phyloP scores from a whole-genome alignment of 2,888 invertebrate species.

The Lutraria lutraria region DNA sequence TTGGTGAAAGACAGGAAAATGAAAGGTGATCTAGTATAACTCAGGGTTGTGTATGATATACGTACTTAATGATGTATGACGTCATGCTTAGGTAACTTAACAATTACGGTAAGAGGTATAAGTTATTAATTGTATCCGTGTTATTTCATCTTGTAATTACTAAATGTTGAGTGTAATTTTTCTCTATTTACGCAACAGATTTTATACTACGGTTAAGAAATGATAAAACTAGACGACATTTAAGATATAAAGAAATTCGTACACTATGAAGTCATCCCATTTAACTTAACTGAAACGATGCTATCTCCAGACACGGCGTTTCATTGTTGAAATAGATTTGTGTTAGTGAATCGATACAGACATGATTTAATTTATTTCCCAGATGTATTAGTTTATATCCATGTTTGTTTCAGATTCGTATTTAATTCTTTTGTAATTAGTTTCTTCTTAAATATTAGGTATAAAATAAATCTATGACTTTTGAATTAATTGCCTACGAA shows the following conservation, averaged over 20 bases:
- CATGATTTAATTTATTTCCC: slow-evolving; percentile 12
- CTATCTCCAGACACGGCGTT: neutral
- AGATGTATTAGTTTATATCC: neutral
- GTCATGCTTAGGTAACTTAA: too few relatives aligned
- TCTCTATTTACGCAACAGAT: neutral
- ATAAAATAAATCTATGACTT: too few relatives aligned
- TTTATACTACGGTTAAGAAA: neutral
- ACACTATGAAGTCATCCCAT: neutral
- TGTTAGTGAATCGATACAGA: slow-evolving; percentile 2
- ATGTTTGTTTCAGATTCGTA: neutral
- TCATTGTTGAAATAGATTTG: slow-evolving; percentile 16
- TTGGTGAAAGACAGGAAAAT: too few relatives aligned
- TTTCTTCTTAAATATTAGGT: neutral
- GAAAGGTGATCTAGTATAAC: too few relatives aligned
- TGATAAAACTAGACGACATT: neutral
- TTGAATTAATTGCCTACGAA: too few relatives aligned
- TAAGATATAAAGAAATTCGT: neutral
- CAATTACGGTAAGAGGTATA: neutral
- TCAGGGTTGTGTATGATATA: too few relatives aligned
- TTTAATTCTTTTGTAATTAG: neutral
- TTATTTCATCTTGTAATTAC: neutral
- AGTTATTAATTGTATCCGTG: neutral
- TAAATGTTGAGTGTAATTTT: neutral
- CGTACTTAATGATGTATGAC: too few relatives aligned
- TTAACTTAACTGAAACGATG: neutral